Evolutionary conservation across 2,113 vertebrate genomes (phyloP).

Genomic region (Salvelinus alpinus): DNA sequence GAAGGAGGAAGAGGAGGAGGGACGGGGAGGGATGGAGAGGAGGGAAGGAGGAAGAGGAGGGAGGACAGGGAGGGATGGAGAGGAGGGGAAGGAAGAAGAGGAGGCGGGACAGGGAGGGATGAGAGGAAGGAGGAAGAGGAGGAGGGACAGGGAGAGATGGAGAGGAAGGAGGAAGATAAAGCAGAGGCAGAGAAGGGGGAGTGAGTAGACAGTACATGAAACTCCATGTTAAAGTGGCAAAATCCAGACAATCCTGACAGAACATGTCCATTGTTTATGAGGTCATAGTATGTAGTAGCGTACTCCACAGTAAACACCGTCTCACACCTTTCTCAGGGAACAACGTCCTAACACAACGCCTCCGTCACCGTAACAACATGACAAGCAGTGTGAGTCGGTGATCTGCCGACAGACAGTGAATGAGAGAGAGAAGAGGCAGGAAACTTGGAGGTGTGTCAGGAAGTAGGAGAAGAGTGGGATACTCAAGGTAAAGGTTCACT

Average conservation of each 20-base stretch:
- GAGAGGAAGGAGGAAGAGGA: neutral
- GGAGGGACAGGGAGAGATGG: neutral
- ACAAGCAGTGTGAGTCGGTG: neutral
- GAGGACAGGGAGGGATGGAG: neutral
- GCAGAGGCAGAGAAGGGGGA: no score
- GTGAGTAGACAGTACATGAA: neutral
- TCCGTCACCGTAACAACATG: neutral
- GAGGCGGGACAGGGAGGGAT: neutral
- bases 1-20: no score
- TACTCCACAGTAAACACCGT: no score
- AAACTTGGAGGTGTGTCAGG: neutral
- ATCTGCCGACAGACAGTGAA: neutral
- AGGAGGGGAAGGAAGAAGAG: no score
- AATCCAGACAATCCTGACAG: no score
- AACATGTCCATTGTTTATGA: no score
- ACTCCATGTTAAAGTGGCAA: neutral
- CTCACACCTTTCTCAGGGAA: no score
- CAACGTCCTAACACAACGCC: no score
- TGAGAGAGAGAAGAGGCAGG: neutral
- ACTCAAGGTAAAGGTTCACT: neutral
- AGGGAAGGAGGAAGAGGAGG: neutral
- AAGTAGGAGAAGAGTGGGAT: conserved; percentile 8
- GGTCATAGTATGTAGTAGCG: no score
- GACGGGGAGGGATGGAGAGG: neutral
- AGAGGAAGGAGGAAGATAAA: no score